Evolutionary conservation across 2,113 vertebrate genomes (phyloP).

Genomic region (Thamnaconus septentrionalis): DNA sequence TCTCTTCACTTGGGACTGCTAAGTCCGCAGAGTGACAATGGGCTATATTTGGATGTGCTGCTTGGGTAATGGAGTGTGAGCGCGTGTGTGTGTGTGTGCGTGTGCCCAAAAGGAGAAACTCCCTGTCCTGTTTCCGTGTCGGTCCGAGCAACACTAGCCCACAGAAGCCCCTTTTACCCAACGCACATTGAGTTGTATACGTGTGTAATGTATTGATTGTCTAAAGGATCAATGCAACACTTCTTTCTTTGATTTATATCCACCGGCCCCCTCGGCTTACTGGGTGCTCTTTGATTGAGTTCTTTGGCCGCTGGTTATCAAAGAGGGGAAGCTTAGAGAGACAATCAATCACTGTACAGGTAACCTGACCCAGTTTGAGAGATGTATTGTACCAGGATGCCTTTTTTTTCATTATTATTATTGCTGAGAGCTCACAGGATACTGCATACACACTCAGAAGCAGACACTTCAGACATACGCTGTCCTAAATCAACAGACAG

Average conservation of each 20-base stretch:
- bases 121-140: conserved; percentile 28
- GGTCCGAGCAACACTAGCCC: conserved; percentile 12
- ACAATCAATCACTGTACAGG: conserved; percentile 55
- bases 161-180: conserved; percentile 29
- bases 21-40: conserved; percentile 52
- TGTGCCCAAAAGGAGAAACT: conserved; percentile 13
- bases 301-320: conserved; percentile 55
- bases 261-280: conserved; percentile 29
- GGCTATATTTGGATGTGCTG: conserved; percentile 51
- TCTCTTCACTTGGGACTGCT: conserved; percentile 43
- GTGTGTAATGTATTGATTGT: conserved; percentile 54
- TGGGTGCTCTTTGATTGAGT: conserved; percentile 59
- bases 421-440: not conserved
- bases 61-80: conserved; percentile 9
- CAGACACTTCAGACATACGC: conserved; percentile 7
- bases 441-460: not conserved
- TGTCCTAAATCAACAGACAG: conserved; percentile 50
- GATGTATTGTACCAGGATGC: conserved; percentile 13
- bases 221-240: conserved; percentile 56
- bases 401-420: conserved; percentile 45
- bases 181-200: conserved; percentile 38
- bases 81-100: not conserved
- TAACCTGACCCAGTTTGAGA: conserved; percentile 59
- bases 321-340: conserved; percentile 40
- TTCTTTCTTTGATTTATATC: conserved; percentile 66